Evolutionary conservation across 2,888 invertebrate species (phyloP).

Genomic region (Macrophya annulata): DNA sequence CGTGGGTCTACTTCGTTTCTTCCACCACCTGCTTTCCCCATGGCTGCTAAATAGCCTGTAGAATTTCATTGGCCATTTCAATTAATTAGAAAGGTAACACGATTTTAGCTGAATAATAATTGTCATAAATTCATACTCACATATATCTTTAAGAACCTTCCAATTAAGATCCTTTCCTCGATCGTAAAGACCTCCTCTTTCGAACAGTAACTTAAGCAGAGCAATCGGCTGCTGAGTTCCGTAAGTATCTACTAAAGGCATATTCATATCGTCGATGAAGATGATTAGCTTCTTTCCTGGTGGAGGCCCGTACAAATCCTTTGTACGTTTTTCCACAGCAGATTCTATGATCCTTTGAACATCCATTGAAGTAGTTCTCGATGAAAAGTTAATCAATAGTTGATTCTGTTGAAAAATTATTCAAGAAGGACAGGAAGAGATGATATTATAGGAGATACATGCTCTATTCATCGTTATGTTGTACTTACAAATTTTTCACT

Average conservation of each 20-base stretch:
- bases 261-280: constrained; percentile 97
- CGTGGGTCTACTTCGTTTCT: constrained; percentile 95
- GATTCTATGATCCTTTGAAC: constrained; percentile 94
- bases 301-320: constrained; percentile 94
- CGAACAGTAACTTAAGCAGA: constrained; percentile 93
- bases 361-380: constrained; percentile 94
- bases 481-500: constrained; percentile 85
- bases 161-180: constrained; percentile 94
- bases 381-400: constrained; percentile 94
- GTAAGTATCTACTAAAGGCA: constrained; percentile 94
- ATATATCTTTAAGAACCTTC: constrained; percentile 92
- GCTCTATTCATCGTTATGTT: not conserved
- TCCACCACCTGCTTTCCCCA: constrained; percentile 95
- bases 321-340: constrained; percentile 93
- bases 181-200: constrained; percentile 94
- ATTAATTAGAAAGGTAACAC: not conserved
- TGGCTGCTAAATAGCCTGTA: constrained; percentile 88
- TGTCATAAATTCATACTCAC: constrained; percentile 72
- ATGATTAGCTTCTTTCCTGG: constrained; percentile 93
- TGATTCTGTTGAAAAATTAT: constrained; percentile 82
- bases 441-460: constrained; percentile 29
- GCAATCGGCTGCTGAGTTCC: constrained; percentile 98
- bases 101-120: not conserved
- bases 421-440: constrained; percentile 15
- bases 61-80: constrained; percentile 14